Base-by-base conservation (phyloP, 2,888 invertebrate species). In the Bhutanitis thaidina region DNA sequence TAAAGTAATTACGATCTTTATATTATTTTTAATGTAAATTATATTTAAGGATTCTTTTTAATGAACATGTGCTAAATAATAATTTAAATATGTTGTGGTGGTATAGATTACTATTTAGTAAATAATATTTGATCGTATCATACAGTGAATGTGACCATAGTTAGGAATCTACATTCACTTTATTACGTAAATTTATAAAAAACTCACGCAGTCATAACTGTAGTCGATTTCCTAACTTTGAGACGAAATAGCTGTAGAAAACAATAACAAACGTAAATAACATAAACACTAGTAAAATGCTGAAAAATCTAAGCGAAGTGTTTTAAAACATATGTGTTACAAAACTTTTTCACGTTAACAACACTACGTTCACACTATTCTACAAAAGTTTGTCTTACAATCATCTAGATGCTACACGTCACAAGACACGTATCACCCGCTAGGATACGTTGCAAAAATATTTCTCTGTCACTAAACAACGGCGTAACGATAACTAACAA, bases 401-500 rank as follows among this genome's bases (percentile, higher is more conserved):
- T 32, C 7, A 25, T 49, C 56, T 54, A 60, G 51, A 58, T 53
- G 53, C 75, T 79, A 78, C 71, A 69, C 62, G 70, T 77, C 74
- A 73, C 80, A 83, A 86, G 81, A 85, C 84, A 85, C 80, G 82
- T 77, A 84, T 77, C 85, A 56, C 73, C 67, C 64, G 65, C 71
- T 74, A 75, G 67, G 83, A 84, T 83, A 85, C 86, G 85, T 61
- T 84, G 82, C 71, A 84, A 86, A 85, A 84, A 86, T 84, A 84
- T 79, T 72, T 69, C 72, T 83, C 81, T 81, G 69, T 74, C 27
- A 69, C 48, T 48, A 48, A 49, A 71, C 62, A 67, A 74, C 37
- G 30, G 69, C 69, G 61, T 62, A 53, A 53, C 36, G 43, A 53
- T 38, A 49, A 53, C 45, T 49, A 54, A 51, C 40, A 49, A 43